phyloP scores from a whole-genome alignment of 2,888 invertebrate genomes.

The Drosophila quinaria region DNA sequence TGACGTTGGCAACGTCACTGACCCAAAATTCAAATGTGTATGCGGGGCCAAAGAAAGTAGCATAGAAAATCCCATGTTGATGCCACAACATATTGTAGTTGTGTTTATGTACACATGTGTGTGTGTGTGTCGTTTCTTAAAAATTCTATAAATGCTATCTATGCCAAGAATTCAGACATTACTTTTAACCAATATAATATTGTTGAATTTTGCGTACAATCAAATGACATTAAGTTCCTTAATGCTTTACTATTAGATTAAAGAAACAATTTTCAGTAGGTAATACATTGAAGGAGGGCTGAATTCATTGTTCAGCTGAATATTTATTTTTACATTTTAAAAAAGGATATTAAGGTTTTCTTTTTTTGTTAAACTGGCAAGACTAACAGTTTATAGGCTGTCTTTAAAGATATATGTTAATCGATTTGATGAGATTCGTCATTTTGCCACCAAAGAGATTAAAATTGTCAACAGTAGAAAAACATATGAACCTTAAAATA shows the following conservation, averaged over 20 bases:
- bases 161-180: conserved; percentile 25
- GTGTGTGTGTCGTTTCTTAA: neutral
- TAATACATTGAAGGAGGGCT: no score
- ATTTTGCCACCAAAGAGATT: no score
- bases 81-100: conserved; percentile 28
- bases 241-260: neutral
- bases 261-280: no score
- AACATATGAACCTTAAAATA: no score
- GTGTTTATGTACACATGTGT: neutral
- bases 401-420: no score
- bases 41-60: conserved; percentile 62
- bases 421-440: no score
- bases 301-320: neutral
- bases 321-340: no score
- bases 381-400: no score
- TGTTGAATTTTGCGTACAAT: neutral
- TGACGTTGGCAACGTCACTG: conserved; percentile 58
- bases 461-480: no score
- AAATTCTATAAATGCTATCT: conserved; percentile 8
- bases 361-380: no score
- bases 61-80: conserved; percentile 13
- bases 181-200: conserved; percentile 8
- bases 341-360: no score
- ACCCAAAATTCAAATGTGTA: conserved; percentile 77
- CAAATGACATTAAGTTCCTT: neutral